phyloP scores from a whole-genome alignment of 1,140 invertebrate species.

The Hyphantria cunea region DNA sequence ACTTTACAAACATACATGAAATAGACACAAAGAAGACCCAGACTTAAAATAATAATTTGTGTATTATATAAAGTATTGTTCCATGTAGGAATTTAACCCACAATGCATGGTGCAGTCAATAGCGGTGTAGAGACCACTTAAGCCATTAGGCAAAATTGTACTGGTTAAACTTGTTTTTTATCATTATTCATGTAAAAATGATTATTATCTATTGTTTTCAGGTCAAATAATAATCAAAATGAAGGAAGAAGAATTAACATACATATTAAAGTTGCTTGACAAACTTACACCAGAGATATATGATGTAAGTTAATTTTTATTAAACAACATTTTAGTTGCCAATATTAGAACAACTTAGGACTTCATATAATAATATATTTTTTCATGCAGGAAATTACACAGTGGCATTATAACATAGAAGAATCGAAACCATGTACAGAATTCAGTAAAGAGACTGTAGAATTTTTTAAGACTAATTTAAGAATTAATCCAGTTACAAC shows the following conservation, averaged over 20 bases:
- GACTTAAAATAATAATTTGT: too few relatives aligned
- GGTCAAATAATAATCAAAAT: slow-evolving; percentile 40
- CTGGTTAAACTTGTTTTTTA: neutral
- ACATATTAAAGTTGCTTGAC: slow-evolving; percentile 62
- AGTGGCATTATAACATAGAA: slow-evolving; percentile 52
- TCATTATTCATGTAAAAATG: neutral
- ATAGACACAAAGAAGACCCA: too few relatives aligned
- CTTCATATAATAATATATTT: neutral
- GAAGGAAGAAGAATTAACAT: slow-evolving; percentile 71
- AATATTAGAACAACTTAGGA: neutral
- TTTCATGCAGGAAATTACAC: slow-evolving; percentile 61
- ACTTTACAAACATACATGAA: too few relatives aligned
- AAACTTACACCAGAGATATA: slow-evolving; percentile 54
- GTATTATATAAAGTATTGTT: too few relatives aligned
- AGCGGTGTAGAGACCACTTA: too few relatives aligned
- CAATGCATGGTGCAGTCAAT: too few relatives aligned
- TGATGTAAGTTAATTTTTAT: slow-evolving; percentile 47
- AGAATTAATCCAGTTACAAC: slow-evolving; percentile 70
- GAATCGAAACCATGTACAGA: slow-evolving; percentile 50
- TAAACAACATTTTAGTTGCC: neutral
- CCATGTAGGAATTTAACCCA: too few relatives aligned
- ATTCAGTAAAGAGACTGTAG: slow-evolving; percentile 45
- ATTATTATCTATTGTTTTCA: too few relatives aligned
- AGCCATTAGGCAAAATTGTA: too few relatives aligned
- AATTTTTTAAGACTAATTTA: slow-evolving; percentile 63